Conservation (phyloP, 2,113 vertebrate species). For the Seriola aureovittata region DNA sequence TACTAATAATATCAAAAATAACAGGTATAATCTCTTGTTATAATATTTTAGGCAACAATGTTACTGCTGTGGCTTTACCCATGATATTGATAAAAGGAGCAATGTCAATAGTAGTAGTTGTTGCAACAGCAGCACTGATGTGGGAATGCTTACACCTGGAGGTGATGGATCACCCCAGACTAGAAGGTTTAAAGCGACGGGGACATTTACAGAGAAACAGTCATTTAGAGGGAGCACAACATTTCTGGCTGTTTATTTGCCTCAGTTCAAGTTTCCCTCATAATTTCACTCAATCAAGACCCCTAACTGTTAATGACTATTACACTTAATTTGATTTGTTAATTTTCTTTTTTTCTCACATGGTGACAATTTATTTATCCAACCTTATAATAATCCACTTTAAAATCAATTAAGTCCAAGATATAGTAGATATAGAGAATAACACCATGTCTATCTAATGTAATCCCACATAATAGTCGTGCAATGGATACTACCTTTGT, state of each 20-base stretch:
- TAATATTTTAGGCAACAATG: background rate
- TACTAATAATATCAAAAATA: background rate
- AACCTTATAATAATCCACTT: background rate
- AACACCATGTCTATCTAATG: constrained; percentile 5
- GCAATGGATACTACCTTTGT: background rate
- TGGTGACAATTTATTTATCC: background rate
- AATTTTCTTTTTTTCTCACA: background rate
- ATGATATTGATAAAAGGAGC: background rate
- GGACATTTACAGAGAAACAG: constrained; percentile 22
- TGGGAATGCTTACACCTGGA: constrained; percentile 52
- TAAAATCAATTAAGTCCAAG: background rate
- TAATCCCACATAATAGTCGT: background rate
- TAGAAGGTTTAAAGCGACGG: constrained; percentile 46
- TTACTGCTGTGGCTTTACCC: constrained; percentile 6
- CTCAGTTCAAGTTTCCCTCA: constrained; percentile 6
- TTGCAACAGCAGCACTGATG: constrained; percentile 38
- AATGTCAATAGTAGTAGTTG: constrained; percentile 19
- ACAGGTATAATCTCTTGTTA: background rate
- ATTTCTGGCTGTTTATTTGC: background rate
- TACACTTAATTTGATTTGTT: background rate
- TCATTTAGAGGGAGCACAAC: background rate
- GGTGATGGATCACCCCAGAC: constrained; percentile 51
- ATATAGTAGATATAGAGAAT: background rate
- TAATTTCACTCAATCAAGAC: constrained; percentile 8
- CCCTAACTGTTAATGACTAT: constrained; percentile 13